A percentile compares a stretch with the other conserved stretches of the same genome.
phyloP scores from a whole-genome alignment of 2,113 vertebrate species.

The Catharus fuscescens region DNA sequence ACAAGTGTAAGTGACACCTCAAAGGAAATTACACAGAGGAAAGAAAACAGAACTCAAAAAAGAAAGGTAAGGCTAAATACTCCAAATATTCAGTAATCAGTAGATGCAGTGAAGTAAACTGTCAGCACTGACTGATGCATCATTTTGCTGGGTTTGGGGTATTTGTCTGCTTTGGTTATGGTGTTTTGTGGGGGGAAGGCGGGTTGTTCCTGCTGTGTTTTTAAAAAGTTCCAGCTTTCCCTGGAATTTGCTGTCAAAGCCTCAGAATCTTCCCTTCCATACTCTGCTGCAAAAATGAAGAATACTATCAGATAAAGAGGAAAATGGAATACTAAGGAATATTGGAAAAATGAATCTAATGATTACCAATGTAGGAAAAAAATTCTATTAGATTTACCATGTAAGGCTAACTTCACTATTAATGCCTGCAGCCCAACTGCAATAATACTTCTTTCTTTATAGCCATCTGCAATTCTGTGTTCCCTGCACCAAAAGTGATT shows the following conservation, averaged over 20 bases:
- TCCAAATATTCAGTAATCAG: neutral
- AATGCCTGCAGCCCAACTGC: neutral
- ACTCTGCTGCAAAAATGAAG: neutral
- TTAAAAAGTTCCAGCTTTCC: neutral
- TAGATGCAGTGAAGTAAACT: neutral
- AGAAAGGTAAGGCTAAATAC: neutral
- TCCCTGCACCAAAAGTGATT: neutral
- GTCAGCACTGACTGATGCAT: neutral
- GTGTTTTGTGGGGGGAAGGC: accelerated
- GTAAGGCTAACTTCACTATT: neutral
- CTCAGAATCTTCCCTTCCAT: neutral
- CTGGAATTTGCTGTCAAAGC: neutral
- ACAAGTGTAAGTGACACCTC: neutral
- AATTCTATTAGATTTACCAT: neutral
- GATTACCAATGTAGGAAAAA: neutral
- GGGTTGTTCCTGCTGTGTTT: neutral
- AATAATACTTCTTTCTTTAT: neutral
- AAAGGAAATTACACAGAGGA: neutral
- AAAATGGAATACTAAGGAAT: neutral
- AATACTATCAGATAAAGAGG: neutral
- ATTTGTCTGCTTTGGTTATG: neutral
- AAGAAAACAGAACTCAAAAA: neutral
- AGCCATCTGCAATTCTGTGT: neutral
- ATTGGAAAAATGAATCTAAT: neutral
- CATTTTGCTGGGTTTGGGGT: accelerated